These are phyloP conservation scores for Volucella inflata DNA, from an alignment of 2,888 invertebrate species.

Conservation along the genomic window DNA sequence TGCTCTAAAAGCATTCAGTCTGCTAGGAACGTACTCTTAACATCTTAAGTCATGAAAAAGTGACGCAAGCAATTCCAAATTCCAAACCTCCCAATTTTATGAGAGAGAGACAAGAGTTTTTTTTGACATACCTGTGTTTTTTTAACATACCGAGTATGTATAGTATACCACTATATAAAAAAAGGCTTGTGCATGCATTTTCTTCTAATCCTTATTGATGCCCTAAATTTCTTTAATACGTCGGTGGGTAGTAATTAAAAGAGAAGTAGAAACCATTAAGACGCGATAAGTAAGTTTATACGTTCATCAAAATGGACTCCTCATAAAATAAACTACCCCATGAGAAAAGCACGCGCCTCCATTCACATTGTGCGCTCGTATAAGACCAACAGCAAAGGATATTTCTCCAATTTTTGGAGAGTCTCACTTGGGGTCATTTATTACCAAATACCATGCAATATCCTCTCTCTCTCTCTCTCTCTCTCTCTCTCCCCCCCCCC, in stretches of 20 bases:
- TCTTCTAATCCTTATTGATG: background rate
- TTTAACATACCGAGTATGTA: too few relatives aligned
- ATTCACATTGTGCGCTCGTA: constrained; percentile 9
- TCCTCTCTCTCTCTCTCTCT: too few relatives aligned
- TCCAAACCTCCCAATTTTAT: too few relatives aligned
- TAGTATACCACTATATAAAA: too few relatives aligned
- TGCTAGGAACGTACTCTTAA: too few relatives aligned
- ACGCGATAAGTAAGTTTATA: constrained; percentile 17
- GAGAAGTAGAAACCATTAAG: constrained; percentile 1
- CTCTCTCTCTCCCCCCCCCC: too few relatives aligned
- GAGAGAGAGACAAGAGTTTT: too few relatives aligned
- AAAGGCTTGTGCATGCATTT: too few relatives aligned
- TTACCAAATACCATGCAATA: constrained; percentile 31
- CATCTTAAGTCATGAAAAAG: too few relatives aligned
- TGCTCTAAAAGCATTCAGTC: too few relatives aligned
- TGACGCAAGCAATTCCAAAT: too few relatives aligned
- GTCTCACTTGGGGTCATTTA: constrained; percentile 35
- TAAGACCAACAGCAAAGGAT: background rate
- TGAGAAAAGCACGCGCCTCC: constrained; percentile 27
- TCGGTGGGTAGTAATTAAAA: constrained; percentile 19
- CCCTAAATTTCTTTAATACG: background rate
- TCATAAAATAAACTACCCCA: background rate
- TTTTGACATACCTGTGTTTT: too few relatives aligned
- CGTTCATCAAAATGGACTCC: background rate
- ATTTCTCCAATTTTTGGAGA: constrained; percentile 29